Evolutionary conservation across 1,140 invertebrate species (phyloP).

Genomic region (Pteromalus puparum): DNA sequence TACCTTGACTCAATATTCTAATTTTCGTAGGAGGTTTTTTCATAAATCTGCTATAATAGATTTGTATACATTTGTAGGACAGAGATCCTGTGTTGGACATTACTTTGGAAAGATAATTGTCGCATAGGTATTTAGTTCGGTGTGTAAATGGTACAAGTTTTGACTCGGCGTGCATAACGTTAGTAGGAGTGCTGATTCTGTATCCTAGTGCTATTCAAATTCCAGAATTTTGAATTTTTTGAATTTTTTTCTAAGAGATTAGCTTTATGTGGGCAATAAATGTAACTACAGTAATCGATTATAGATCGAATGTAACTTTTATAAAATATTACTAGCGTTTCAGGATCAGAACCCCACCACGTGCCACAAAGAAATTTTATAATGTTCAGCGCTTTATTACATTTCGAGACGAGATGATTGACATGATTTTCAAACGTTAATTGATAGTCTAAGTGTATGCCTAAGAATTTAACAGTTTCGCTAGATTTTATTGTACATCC

Average conservation of each 20-base stretch:
- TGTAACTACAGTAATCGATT: background rate
- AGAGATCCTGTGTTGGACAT: background rate
- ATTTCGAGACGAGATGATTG: background rate
- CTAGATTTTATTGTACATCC: background rate
- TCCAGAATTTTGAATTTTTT: background rate
- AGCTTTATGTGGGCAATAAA: background rate
- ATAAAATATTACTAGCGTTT: background rate
- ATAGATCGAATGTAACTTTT: conserved; percentile 16
- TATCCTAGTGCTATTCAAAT: conserved; percentile 12
- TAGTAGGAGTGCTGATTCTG: background rate
- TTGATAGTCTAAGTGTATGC: background rate
- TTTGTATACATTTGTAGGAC: background rate
- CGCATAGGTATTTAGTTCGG: background rate
- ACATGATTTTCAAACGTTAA: background rate
- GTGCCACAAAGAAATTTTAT: conserved; percentile 25
- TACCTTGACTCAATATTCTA: background rate
- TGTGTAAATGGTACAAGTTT: background rate
- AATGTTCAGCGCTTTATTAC: background rate
- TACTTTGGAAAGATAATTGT: background rate
- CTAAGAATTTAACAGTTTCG: background rate
- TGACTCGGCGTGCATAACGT: background rate
- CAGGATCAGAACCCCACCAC: conserved; percentile 1
- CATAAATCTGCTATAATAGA: background rate
- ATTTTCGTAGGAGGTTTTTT: background rate
- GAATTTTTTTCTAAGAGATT: background rate